Evolutionary conservation across 2,113 vertebrate genomes (phyloP).

Genomic region (Erythrocebus patas): DNA sequence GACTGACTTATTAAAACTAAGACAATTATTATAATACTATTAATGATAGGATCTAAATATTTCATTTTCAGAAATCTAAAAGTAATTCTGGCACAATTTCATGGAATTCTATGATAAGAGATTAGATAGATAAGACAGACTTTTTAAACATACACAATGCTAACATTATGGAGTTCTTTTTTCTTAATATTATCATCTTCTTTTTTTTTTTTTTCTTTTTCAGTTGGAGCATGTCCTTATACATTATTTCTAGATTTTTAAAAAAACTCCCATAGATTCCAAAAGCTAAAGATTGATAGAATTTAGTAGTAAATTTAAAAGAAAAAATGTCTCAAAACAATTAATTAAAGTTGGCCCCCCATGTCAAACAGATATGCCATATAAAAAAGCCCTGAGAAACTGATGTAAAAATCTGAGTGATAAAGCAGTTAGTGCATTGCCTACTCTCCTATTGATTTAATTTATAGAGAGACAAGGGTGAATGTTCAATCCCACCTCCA

Average conservation of each 20-base stretch:
- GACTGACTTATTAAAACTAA: not conserved
- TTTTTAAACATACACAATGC: not conserved
- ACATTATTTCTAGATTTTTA: not conserved
- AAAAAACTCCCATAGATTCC: not conserved
- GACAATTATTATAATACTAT: not conserved
- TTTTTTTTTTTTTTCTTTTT: not conserved
- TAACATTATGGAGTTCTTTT: not conserved
- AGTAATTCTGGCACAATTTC: not conserved
- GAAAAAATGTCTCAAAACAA: not conserved
- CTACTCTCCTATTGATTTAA: not conserved
- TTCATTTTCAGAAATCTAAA: not conserved
- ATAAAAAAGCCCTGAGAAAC: not conserved
- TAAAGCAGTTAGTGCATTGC: not conserved
- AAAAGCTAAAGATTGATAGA: not conserved
- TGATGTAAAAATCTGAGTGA: not conserved
- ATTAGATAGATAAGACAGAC: not conserved
- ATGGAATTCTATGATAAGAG: not conserved
- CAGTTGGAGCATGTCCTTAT: not conserved
- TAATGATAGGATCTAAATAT: not conserved
- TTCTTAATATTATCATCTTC: not conserved
- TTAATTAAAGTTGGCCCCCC: not conserved
- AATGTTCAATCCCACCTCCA: not conserved
- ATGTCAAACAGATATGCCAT: not conserved
- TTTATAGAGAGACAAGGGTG: not conserved
- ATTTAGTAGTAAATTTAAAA: slow-evolving; percentile 24